Evolutionary conservation across 2,888 invertebrate species (phyloP).

Genomic region (Tupiocoris notatus): DNA sequence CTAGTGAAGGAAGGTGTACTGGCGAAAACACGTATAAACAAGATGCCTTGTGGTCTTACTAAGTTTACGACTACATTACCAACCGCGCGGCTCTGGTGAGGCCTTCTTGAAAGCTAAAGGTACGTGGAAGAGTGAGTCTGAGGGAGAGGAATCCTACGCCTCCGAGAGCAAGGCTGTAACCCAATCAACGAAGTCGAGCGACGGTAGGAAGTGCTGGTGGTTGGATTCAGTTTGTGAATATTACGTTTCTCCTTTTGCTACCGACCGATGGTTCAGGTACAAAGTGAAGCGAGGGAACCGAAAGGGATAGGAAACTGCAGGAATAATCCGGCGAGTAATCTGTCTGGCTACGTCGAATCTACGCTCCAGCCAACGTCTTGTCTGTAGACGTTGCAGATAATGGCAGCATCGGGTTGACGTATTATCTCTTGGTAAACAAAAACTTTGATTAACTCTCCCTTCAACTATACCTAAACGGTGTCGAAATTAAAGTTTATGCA

Average conservation of each 20-base stretch:
- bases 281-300: too few relatives aligned
- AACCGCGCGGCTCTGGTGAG: constrained; percentile 1
- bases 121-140: neutral
- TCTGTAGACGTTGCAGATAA: too few relatives aligned
- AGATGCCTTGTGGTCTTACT: constrained; percentile 30
- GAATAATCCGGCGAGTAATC: too few relatives aligned
- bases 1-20: constrained; percentile 11
- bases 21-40: constrained; percentile 28
- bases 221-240: constrained; percentile 3
- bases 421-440: too few relatives aligned
- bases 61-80: constrained; percentile 39
- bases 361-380: too few relatives aligned
- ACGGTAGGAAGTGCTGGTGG: neutral
- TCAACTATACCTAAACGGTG: too few relatives aligned
- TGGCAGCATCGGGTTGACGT: too few relatives aligned
- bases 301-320: too few relatives aligned
- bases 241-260: constrained; percentile 14
- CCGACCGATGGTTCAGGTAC: too few relatives aligned
- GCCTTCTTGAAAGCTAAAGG: neutral
- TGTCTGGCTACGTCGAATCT: too few relatives aligned
- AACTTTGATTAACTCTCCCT: too few relatives aligned
- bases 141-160: constrained; percentile 1
- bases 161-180: constrained; percentile 1
- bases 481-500: too few relatives aligned
- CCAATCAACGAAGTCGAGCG: constrained; percentile 30